phyloP scores from a whole-genome alignment of 2,797 vertebrate species.

The Malacoctenus gilli region DNA sequence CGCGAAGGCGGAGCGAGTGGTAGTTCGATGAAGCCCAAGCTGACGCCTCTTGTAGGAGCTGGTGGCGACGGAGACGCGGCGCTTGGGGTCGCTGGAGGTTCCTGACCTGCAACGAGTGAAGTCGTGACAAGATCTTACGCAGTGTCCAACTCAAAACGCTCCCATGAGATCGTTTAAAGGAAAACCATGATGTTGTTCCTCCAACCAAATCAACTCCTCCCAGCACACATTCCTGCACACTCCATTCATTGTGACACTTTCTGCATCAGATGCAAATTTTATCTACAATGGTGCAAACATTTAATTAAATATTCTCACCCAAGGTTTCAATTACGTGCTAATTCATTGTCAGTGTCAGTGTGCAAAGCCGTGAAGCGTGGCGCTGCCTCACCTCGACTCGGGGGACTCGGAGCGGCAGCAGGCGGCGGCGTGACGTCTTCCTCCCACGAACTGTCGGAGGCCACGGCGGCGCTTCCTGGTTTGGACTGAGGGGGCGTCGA shows the following conservation, averaged over 20 bases:
- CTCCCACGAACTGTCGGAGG: neutral
- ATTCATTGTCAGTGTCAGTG: neutral
- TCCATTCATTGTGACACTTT: slow-evolving; percentile 14
- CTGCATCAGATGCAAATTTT: slow-evolving; percentile 14
- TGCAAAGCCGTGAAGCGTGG: neutral
- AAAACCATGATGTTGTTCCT: neutral
- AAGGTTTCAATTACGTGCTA: neutral
- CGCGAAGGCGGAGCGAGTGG: neutral
- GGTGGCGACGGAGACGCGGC: neutral
- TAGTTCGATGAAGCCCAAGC: too few relatives aligned
- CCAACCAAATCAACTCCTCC: neutral
- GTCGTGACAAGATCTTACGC: neutral
- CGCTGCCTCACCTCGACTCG: slow-evolving; percentile 23
- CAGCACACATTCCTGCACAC: neutral
- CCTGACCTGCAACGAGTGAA: neutral
- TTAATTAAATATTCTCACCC: neutral
- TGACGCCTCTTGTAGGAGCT: too few relatives aligned
- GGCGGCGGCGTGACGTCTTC: neutral
- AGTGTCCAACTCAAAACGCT: too few relatives aligned
- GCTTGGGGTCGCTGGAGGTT: neutral
- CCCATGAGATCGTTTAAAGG: too few relatives aligned
- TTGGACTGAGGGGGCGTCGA: neutral
- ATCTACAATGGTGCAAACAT: neutral
- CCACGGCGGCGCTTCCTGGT: neutral
- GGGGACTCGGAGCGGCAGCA: neutral